A percentile compares a stretch with the other conserved stretches of the same genome.
Conservation (phyloP, 2,797 vertebrate genomes). For the Channa striata region DNA sequence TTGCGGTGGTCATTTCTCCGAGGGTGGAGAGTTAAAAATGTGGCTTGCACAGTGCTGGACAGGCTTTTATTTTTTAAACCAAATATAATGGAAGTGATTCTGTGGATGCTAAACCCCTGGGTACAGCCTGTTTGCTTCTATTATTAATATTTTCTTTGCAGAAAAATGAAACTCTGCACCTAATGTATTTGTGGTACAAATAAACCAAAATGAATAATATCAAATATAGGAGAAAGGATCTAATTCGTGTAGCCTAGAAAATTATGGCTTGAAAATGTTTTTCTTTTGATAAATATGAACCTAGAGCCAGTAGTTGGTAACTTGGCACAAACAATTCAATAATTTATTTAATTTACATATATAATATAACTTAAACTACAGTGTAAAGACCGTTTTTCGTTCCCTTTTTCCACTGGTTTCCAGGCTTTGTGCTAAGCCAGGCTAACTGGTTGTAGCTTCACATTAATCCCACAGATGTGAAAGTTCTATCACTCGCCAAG, state of each 20-base stretch:
- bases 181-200: not conserved
- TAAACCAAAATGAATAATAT: not conserved
- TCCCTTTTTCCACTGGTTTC: too few species aligned
- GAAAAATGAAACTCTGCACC: slow-evolving; percentile 10
- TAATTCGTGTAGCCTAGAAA: not conserved
- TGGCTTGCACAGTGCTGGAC: not conserved
- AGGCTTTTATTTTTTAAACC: not conserved
- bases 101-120: slow-evolving; percentile 1
- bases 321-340: too few species aligned
- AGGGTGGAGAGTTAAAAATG: slow-evolving; percentile 28
- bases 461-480: not conserved
- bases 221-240: not conserved
- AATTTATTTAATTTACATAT: too few species aligned
- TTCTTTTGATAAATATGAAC: not conserved
- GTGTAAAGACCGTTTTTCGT: too few species aligned
- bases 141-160: slow-evolving; percentile 16
- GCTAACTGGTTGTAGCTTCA: not conserved
- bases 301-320: not conserved
- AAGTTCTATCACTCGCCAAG: too few species aligned
- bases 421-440: not conserved
- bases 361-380: too few species aligned
- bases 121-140: slow-evolving; percentile 2
- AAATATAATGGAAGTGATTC: slow-evolving; percentile 8
- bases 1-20: slow-evolving; percentile 30
- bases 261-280: not conserved